These are phyloP conservation scores for Pseudococcus jackbeardsleyi DNA, from an alignment of 2,888 invertebrate genomes.

Conservation along the genomic window DNA sequence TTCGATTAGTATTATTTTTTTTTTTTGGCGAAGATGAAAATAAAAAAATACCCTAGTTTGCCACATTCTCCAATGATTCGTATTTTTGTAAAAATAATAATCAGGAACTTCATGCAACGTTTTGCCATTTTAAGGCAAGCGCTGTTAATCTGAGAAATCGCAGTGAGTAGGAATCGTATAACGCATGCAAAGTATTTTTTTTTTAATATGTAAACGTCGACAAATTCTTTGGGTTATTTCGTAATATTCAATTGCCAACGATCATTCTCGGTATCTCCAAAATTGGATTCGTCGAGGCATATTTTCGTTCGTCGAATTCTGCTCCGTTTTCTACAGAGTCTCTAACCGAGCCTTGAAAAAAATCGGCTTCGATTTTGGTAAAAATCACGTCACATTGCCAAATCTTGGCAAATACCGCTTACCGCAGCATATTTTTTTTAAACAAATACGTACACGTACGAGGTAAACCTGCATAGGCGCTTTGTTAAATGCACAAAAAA, in stretches of 20 bases:
- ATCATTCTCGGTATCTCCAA: neutral
- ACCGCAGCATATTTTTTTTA: neutral
- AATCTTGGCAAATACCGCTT: neutral
- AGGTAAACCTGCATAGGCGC: slow-evolving; percentile 49
- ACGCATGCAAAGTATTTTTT: neutral
- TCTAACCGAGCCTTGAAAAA: neutral
- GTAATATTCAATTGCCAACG: neutral
- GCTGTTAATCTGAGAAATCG: neutral
- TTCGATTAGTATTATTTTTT: neutral
- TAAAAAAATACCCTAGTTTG: neutral
- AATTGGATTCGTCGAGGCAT: neutral
- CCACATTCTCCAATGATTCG: neutral
- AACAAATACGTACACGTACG: neutral
- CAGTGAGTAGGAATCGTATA: neutral
- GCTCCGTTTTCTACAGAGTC: slow-evolving; percentile 20
- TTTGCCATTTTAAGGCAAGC: neutral
- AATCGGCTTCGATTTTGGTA: neutral
- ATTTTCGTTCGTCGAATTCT: neutral
- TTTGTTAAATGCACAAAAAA: slow-evolving; percentile 53
- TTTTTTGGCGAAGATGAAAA: neutral
- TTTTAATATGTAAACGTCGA: neutral
- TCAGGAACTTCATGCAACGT: slow-evolving; percentile 11
- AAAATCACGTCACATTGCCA: neutral
- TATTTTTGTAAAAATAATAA: neutral
- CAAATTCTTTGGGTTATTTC: neutral